Conservation (phyloP, 1,140 invertebrate genomes). For the Tribolium madens region DNA sequence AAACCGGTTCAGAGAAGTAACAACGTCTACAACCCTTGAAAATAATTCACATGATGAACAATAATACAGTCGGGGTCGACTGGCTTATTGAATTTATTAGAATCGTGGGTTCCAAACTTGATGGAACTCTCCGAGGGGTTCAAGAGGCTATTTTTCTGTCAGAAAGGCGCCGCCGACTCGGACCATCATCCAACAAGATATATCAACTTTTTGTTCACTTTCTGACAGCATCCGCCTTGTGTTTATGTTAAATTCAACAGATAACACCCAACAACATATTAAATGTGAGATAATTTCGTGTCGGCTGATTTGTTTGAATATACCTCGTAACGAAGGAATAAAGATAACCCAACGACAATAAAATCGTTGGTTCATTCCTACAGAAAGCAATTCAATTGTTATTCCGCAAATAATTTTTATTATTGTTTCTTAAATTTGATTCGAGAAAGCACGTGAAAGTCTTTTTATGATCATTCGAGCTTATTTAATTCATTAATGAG, state of each 20-base stretch:
- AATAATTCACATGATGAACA: constrained; percentile 26
- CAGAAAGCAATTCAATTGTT: constrained; percentile 14
- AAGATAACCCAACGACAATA: not conserved
- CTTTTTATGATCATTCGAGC: not conserved
- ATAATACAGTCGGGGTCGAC: constrained; percentile 2
- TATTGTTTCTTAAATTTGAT: not conserved
- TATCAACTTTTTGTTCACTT: constrained; percentile 30
- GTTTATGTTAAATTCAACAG: constrained; percentile 32
- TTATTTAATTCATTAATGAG: constrained; percentile 16
- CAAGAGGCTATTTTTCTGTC: constrained; percentile 9
- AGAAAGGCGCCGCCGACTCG: constrained; percentile 27
- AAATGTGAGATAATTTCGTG: constrained; percentile 37
- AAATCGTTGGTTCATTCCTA: not conserved
- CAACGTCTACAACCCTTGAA: constrained; percentile 3
- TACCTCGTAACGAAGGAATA: not conserved
- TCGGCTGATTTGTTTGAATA: constrained; percentile 11
- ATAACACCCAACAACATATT: constrained; percentile 24
- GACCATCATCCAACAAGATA: constrained; percentile 7
- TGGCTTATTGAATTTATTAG: constrained; percentile 30
- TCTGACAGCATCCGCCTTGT: constrained; percentile 19
- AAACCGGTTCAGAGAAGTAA: constrained; percentile 6
- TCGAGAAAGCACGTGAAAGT: constrained; percentile 9
- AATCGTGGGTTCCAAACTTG: not conserved
- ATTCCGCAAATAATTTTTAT: not conserved
- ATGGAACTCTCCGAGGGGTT: constrained; percentile 8